Evolutionary conservation across 2,113 vertebrate species (phyloP).

Genomic region (Lanius collurio): DNA sequence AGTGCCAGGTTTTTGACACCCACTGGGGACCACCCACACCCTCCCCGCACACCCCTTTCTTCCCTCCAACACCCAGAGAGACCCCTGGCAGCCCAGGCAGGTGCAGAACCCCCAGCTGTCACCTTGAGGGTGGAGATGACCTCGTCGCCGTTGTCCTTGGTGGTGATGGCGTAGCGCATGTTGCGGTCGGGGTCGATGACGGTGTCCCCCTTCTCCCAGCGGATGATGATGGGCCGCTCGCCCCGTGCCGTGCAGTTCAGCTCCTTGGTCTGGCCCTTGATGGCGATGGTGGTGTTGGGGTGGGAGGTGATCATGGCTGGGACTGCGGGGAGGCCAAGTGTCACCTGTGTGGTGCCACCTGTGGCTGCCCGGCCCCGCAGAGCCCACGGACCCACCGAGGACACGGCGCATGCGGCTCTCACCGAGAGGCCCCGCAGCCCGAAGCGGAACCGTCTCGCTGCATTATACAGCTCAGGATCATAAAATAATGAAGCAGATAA

Average conservation of each 20-base stretch:
- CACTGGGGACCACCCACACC: accelerated
- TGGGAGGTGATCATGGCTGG: slow-evolving; percentile 98
- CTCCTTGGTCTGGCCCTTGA: slow-evolving; percentile 95
- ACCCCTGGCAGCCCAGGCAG: accelerated
- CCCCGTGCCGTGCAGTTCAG: slow-evolving; percentile 95
- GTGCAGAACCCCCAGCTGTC: not conserved
- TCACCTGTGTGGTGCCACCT: not conserved
- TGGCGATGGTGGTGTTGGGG: slow-evolving; percentile 97
- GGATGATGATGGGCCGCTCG: slow-evolving; percentile 97
- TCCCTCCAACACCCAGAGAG: accelerated
- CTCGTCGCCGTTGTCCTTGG: slow-evolving; percentile 94
- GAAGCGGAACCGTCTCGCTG: not conserved
- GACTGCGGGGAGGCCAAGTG: slow-evolving; percentile 67
- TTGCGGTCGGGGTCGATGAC: slow-evolving; percentile 96
- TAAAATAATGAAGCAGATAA: slow-evolving; percentile 78
- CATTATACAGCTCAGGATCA: slow-evolving; percentile 51
- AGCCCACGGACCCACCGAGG: accelerated
- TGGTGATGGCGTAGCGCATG: slow-evolving; percentile 91
- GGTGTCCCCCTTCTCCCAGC: slow-evolving; percentile 97
- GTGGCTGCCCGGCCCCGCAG: accelerated
- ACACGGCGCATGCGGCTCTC: not conserved
- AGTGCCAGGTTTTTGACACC: not conserved
- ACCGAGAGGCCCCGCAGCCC: not conserved
- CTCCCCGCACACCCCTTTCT: accelerated
- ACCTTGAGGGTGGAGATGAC: slow-evolving; percentile 96